Base-by-base conservation (phyloP, 1,140 invertebrate genomes). In the Zaprionus nigranus region DNA sequence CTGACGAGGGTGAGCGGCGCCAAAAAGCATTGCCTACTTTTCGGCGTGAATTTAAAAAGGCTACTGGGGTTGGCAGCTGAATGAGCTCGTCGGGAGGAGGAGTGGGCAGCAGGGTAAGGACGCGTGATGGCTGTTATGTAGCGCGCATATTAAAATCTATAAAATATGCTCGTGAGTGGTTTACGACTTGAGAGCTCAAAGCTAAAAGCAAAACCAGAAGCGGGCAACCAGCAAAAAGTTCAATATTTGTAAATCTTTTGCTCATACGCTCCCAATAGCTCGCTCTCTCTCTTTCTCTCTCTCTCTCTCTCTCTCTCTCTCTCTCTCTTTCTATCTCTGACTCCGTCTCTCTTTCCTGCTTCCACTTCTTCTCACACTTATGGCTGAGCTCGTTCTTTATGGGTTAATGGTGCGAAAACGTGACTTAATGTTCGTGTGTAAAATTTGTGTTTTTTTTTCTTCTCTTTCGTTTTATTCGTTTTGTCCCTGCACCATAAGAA, bases 381-480 rank as follows among this genome's bases (percentile, higher is more conserved):
- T 30, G 28, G 72, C 59, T 65, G 46, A 43, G 66, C 69, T 75
- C 76, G 79, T 90, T 90, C 90, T 92, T 92, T 92, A 92, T 92
- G 90, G 90, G 90, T 92, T 92, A 92, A 92, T 92, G 90, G 90
- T 92, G 90, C 90, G 90, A 92, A 92, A 92, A 92, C 90, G 90
- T 92, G 90, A 92, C 90, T 92, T 92, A 92, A 92, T 92, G 90
- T 88, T 85, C 84, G 84, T 88, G 84, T 90, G 81, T 81, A 76
- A 60, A 79, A 87, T 90, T 88, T 77, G 73, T 79, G 68, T 71
- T 70, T 43, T 68, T 63, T 73, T 79, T 78, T 28, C 51, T 28
- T 67, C 24, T 34, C 20, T 63, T 43, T 62, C 46, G 60, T 71
- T 78, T 49, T 60, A 51, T 70, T 61, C 38, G 24, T 46, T 46